phyloP scores from a whole-genome alignment of 1,140 invertebrate species.

The Diabrotica virgifera region DNA sequence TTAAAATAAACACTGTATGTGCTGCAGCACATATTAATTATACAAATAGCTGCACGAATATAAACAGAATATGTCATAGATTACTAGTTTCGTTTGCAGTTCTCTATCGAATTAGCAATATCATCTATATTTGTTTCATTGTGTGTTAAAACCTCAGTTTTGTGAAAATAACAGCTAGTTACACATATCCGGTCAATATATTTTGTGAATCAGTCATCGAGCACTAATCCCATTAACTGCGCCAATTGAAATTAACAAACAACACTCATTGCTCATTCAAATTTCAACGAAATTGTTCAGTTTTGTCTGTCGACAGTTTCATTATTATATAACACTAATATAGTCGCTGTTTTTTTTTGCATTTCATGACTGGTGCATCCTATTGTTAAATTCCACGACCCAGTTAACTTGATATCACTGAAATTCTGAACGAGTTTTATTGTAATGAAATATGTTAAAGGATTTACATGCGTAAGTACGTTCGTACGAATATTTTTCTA shows the following conservation, averaged over 20 bases:
- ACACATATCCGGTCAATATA: background rate
- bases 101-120: too few species aligned
- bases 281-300: slow-evolving; percentile 3
- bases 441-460: too few species aligned
- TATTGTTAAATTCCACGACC: slow-evolving; percentile 2
- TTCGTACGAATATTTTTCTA: too few species aligned
- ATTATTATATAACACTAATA: slow-evolving; percentile 3
- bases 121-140: too few species aligned
- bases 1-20: too few species aligned
- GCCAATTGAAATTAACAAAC: background rate
- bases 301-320: background rate
- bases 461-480: too few species aligned
- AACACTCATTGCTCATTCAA: background rate
- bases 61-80: too few species aligned
- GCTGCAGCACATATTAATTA: too few species aligned
- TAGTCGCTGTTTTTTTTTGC: background rate
- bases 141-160: background rate
- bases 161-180: background rate
- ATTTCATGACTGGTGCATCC: background rate
- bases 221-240: background rate
- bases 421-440: too few species aligned
- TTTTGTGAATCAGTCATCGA: background rate
- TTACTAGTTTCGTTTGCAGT: too few species aligned
- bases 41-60: too few species aligned
- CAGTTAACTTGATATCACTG: background rate